phyloP scores from a whole-genome alignment of 2,797 vertebrate species.

The Chelmon rostratus region DNA sequence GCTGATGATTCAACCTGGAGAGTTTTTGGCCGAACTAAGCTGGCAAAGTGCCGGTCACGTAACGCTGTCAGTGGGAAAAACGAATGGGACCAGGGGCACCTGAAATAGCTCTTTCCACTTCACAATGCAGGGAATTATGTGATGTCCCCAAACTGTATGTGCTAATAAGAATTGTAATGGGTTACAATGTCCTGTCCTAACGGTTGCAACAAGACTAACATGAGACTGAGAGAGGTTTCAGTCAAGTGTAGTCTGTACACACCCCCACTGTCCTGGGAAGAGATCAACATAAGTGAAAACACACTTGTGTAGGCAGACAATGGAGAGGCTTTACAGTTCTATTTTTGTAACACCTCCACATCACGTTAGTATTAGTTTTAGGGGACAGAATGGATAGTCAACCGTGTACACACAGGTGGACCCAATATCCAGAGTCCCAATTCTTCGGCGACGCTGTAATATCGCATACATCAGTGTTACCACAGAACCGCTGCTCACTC shows the following conservation, averaged over 20 bases:
- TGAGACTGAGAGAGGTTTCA: background rate
- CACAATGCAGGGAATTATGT: background rate
- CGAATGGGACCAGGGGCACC: background rate
- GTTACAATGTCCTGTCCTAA: background rate
- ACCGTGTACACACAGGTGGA: background rate
- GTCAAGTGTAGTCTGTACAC: background rate
- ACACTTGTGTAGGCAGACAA: conserved; percentile 1
- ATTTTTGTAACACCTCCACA: conserved; percentile 4
- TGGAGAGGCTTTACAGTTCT: background rate
- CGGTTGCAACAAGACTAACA: conserved; percentile 2
- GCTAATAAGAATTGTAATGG: background rate
- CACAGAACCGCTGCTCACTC: conserved; percentile 23
- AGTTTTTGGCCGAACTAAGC: background rate
- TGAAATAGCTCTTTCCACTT: background rate
- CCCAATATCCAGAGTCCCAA: conserved; percentile 9
- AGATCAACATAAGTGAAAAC: background rate
- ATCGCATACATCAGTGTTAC: conserved; percentile 40
- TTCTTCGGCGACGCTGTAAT: conserved; percentile 11
- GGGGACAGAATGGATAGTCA: conserved; percentile 1
- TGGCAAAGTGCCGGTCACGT: background rate
- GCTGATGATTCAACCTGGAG: background rate
- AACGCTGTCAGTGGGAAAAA: background rate
- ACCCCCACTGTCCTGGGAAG: conserved; percentile 17
- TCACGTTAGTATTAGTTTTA: conserved; percentile 9
- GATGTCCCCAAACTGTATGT: background rate